Evolutionary conservation across 2,797 vertebrate species (phyloP).

Genomic region (Cottoperca gobio): DNA sequence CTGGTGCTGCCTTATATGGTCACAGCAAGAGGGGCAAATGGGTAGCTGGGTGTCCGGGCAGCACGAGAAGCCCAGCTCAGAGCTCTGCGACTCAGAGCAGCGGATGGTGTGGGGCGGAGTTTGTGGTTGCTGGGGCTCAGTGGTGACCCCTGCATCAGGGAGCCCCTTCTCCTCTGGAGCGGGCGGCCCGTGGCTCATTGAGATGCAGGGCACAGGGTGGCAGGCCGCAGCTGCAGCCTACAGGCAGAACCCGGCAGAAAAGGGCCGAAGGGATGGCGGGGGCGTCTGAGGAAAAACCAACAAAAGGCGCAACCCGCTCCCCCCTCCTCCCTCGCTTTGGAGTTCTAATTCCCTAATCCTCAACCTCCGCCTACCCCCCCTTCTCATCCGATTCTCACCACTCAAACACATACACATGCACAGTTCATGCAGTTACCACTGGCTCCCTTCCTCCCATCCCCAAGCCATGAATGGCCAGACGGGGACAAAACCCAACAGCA

Average conservation of each 20-base stretch:
- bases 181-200: slow-evolving; percentile 85
- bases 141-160: slow-evolving; percentile 82
- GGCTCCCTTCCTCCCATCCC: slow-evolving; percentile 80
- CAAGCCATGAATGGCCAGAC: slow-evolving; percentile 81
- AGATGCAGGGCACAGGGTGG: slow-evolving; percentile 87
- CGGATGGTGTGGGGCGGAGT: slow-evolving; percentile 42
- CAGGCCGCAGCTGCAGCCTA: slow-evolving; percentile 90
- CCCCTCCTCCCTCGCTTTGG: slow-evolving; percentile 79
- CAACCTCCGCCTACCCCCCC: slow-evolving; percentile 79
- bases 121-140: slow-evolving; percentile 60
- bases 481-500: slow-evolving; percentile 83
- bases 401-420: slow-evolving; percentile 71
- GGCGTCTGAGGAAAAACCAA: slow-evolving; percentile 85
- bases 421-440: slow-evolving; percentile 77
- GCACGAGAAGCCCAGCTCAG: slow-evolving; percentile 42
- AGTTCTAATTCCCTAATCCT: slow-evolving; percentile 89
- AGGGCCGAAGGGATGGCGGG: slow-evolving; percentile 84
- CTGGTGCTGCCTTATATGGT: slow-evolving; percentile 64
- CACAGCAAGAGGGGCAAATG: slow-evolving; percentile 44
- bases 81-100: slow-evolving; percentile 12
- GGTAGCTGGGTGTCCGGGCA: slow-evolving; percentile 27
- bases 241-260: slow-evolving; percentile 83
- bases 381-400: slow-evolving; percentile 80
- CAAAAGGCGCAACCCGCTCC: slow-evolving; percentile 82
- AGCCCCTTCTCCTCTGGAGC: slow-evolving; percentile 79